phyloP scores from a whole-genome alignment of 2,888 invertebrate genomes.

The Tuta absoluta region DNA sequence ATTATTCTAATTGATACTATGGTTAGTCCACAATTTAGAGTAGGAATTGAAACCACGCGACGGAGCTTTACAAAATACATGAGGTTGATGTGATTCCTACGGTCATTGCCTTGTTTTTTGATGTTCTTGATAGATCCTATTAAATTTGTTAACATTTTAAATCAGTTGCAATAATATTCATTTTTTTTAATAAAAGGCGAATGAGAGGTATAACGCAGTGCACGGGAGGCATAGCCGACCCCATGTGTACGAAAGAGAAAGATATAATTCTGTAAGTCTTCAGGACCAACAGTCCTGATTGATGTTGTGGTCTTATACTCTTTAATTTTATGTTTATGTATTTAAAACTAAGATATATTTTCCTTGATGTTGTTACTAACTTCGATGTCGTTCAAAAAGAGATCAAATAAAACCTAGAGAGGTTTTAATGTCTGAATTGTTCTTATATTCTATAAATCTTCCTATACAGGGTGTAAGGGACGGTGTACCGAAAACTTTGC shows the following conservation, averaged over 20 bases:
- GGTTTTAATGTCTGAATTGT: background rate
- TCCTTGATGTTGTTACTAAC: slow-evolving; percentile 12
- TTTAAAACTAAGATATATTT: slow-evolving; percentile 9
- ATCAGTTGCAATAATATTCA: background rate
- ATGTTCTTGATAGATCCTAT: too few relatives aligned
- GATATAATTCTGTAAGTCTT: slow-evolving; percentile 65
- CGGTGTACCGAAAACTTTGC: too few relatives aligned
- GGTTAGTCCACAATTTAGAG: too few relatives aligned
- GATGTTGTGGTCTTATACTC: background rate
- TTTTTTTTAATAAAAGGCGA: slow-evolving; percentile 58
- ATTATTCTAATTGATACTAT: too few relatives aligned
- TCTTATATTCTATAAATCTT: background rate
- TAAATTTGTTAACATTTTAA: too few relatives aligned
- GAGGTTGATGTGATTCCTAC: too few relatives aligned
- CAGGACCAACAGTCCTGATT: background rate
- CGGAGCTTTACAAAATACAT: too few relatives aligned
- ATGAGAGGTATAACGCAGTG: slow-evolving; percentile 69
- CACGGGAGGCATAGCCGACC: slow-evolving; percentile 58
- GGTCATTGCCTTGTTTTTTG: too few relatives aligned
- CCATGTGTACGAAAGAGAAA: slow-evolving; percentile 70
- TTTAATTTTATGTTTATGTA: background rate
- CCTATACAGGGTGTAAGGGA: too few relatives aligned
- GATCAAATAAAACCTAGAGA: background rate
- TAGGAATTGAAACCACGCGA: too few relatives aligned
- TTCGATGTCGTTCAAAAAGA: background rate